phyloP scores from a whole-genome alignment of 1,140 invertebrate species.

The Hylaeus anthracinus region DNA sequence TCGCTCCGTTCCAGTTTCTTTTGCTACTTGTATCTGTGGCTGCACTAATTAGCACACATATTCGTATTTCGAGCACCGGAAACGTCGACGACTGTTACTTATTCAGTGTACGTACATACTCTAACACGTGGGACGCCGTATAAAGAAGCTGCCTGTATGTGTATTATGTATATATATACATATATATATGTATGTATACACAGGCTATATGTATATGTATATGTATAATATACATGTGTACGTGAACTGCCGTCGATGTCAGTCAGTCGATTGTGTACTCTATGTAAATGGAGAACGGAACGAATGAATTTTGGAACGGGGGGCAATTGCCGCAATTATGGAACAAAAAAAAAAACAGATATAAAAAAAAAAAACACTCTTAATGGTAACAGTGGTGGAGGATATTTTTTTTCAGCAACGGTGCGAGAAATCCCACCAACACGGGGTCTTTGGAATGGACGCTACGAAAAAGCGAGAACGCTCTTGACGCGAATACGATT shows the following conservation, averaged over 20 bases:
- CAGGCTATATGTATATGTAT: not conserved
- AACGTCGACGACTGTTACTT: conserved; percentile 33
- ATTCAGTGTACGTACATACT: conserved; percentile 46
- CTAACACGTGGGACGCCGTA: conserved; percentile 15
- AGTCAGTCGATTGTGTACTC: conserved; percentile 1
- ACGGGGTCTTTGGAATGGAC: conserved; percentile 20
- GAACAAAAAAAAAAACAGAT: not conserved
- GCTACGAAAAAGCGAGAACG: conserved; percentile 6
- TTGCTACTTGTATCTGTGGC: conserved; percentile 54
- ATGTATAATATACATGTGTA: not conserved
- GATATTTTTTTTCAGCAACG: conserved; percentile 43
- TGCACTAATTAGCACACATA: conserved; percentile 58
- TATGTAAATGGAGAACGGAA: not conserved
- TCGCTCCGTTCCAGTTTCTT: conserved; percentile 58
- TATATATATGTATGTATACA: not conserved
- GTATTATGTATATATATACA: no score
- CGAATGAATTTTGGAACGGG: not conserved
- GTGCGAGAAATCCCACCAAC: conserved; percentile 11
- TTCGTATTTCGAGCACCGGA: conserved; percentile 54
- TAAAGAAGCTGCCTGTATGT: not conserved
- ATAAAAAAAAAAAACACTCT: not conserved
- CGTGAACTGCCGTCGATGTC: conserved; percentile 15
- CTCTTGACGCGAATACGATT: conserved; percentile 13
- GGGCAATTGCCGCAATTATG: not conserved
- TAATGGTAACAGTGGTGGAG: conserved; percentile 38